Base-by-base conservation (phyloP, 2,797 vertebrate genomes). In the Molossus molossus region DNA sequence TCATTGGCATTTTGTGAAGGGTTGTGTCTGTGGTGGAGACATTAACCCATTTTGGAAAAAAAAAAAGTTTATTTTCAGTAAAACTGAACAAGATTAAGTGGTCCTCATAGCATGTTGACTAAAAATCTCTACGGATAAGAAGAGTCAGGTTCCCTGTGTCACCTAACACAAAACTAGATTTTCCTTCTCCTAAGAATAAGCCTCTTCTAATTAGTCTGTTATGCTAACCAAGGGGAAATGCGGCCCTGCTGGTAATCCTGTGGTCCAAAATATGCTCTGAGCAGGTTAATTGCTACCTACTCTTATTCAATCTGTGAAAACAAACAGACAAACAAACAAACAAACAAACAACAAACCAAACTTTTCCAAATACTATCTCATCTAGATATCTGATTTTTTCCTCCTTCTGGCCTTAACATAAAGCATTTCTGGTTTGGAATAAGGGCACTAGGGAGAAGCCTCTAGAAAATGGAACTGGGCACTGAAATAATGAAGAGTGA, bases 161-260 rank as follows among this genome's bases (percentile, higher is more conserved):
- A 67, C 57, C 73, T 10, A 53, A 86, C 33, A 65, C 15, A 85
- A 69, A 80, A 80, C 60, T 50, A 64, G 69, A 25, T 12, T 21
- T 65, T 80, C 72, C 81, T 48, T 50, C 14, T 69, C 58, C 45
- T 14, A 55, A 95, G 86, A 97, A 73, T 88, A 97, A 82, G 84
- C 87, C 50, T 94, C 70, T 97, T 92, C 10, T 76, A 88, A 81
- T 90, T 96, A 81, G 67, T 93, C 72, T 91, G 9, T 89, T 87
- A 95, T 91, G 87, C 45, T 96, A n/a, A 96, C 60, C 18, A 67
- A 82, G 75, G 75, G 88, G 50, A 92, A 87, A 96, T 83, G 75
- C 50, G 48, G 90, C 97, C 94, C 97, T 97, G 33, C 14, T 89
- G 82, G 60, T 82, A 60, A 62, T 55, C 96, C 90, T 87, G 95